A percentile compares a stretch with the other conserved stretches of the same genome.
These are phyloP conservation scores for Pomatostomus ruficeps DNA, from an alignment of 2,113 vertebrate species.

Conservation along the genomic window DNA sequence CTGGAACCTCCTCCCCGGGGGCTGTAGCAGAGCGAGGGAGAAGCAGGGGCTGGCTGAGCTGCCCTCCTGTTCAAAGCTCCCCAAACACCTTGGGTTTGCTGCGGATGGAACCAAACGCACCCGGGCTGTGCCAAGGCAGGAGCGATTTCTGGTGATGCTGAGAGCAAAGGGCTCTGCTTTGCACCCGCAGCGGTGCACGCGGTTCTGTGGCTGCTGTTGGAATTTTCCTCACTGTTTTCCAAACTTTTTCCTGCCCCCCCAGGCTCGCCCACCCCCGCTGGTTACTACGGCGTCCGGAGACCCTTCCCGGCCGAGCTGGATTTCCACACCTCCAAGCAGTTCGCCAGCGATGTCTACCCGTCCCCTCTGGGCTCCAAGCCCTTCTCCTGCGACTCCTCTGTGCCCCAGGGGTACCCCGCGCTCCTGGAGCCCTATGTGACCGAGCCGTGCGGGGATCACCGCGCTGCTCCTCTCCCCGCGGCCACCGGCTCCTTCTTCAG, in stretches of 20 bases:
- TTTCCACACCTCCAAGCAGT: conserved; percentile 78
- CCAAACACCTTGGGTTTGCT: background rate
- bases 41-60: background rate
- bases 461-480: conserved; percentile 66
- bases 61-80: background rate
- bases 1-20: background rate
- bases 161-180: background rate
- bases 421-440: conserved; percentile 83
- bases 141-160: background rate
- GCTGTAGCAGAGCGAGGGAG: background rate
- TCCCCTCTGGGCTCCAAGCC: conserved; percentile 75
- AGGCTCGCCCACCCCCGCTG: conserved; percentile 79
- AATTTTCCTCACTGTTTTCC: rapidly evolving
- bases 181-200: background rate
- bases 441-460: conserved; percentile 82
- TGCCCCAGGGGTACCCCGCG: conserved; percentile 71
- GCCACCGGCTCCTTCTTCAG: conserved; percentile 73
- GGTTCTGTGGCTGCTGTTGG: background rate
- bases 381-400: conserved; percentile 77
- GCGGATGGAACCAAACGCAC: background rate
- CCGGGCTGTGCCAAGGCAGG: background rate
- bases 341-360: conserved; percentile 73
- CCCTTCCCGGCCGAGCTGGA: conserved; percentile 84
- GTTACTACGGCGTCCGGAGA: conserved; percentile 83
- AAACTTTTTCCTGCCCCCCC: background rate